A percentile compares a stretch with the other conserved stretches of the same genome.
These are phyloP conservation scores for Aquatica leii DNA, from an alignment of 2,888 invertebrate species.

Conservation along the genomic window DNA sequence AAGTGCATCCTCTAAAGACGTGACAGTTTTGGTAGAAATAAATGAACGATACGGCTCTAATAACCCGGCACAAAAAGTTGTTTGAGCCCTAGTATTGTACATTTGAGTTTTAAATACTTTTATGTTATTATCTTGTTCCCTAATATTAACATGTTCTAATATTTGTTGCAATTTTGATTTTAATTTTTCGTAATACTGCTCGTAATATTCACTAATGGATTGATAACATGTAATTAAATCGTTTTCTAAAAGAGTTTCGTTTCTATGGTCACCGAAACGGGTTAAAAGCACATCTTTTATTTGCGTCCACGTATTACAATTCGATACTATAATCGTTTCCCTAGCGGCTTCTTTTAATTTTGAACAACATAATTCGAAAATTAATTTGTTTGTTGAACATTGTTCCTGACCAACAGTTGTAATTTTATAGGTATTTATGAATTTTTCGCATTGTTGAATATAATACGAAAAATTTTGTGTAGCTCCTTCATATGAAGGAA, in stretches of 20 bases:
- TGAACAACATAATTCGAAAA: constrained; percentile 15
- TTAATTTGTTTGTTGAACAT: constrained; percentile 8
- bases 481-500: neutral
- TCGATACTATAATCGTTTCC: neutral
- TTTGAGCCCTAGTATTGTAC: too few species aligned
- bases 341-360: constrained; percentile 1
- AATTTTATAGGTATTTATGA: constrained; percentile 1
- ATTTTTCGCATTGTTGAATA: constrained; percentile 11
- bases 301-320: too few species aligned
- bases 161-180: constrained; percentile 1
- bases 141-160: neutral
- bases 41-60: too few species aligned
- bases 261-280: too few species aligned
- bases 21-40: too few species aligned
- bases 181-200: neutral
- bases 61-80: too few species aligned
- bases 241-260: too few species aligned
- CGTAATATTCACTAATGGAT: neutral
- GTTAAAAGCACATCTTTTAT: too few species aligned
- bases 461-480: constrained; percentile 7
- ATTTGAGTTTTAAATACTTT: too few species aligned
- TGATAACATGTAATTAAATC: neutral
- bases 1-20: too few species aligned
- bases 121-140: too few species aligned
- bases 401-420: constrained; percentile 5